Evolutionary conservation across 1,140 invertebrate genomes (phyloP).

Genomic region (Procambarus virginalis): DNA sequence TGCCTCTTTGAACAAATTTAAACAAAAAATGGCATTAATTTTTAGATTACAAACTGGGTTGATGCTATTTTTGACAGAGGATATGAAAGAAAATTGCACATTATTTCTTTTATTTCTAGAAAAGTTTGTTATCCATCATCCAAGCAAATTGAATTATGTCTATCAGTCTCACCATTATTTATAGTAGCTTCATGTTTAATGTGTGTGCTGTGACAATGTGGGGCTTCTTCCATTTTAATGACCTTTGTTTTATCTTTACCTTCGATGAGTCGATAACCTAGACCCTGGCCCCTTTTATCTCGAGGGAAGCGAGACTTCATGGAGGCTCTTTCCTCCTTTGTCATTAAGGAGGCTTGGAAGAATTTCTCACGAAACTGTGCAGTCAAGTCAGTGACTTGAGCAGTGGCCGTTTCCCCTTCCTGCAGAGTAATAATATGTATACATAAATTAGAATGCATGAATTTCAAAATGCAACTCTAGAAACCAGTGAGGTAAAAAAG

Average conservation of each 20-base stretch:
- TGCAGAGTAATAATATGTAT: neutral
- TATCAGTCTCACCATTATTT: no score
- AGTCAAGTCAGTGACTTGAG: conserved; percentile 33
- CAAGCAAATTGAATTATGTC: neutral
- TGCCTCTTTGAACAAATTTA: no score
- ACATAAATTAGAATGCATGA: no score
- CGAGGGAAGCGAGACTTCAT: conserved; percentile 39
- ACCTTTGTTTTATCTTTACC: neutral
- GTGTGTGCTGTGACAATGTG: neutral
- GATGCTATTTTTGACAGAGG: no score
- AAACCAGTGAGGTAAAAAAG: no score
- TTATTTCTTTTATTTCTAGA: neutral
- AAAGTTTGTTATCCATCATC: neutral
- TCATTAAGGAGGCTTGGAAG: conserved; percentile 47
- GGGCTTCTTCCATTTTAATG: conserved; percentile 2
- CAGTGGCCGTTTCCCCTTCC: conserved; percentile 36
- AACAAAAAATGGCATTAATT: no score
- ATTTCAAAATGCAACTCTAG: no score
- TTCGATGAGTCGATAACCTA: conserved; percentile 32
- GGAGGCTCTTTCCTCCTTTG: conserved; percentile 46
- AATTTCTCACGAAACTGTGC: conserved; percentile 47
- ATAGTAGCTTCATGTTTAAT: no score
- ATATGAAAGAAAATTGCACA: neutral
- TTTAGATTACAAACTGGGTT: no score
- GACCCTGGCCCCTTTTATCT: conserved; percentile 55